Conservation (phyloP, 2,113 vertebrate genomes). For the Diadophis punctatus region DNA sequence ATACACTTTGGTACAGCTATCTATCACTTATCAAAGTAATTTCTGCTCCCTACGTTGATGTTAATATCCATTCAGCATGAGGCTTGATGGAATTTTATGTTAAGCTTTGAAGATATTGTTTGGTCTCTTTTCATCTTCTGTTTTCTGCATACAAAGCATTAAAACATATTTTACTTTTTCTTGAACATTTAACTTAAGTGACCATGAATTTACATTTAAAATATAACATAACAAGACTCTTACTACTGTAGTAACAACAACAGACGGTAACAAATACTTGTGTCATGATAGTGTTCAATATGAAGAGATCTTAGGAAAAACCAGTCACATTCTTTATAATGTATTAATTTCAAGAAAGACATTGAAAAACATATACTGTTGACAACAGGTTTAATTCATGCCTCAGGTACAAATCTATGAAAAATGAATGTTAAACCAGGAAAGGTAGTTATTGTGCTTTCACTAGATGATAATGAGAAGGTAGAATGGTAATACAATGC, state of each 20-base stretch:
- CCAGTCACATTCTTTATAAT: constrained; percentile 7
- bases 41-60: constrained; percentile 21
- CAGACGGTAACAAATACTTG: background rate
- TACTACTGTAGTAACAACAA: background rate
- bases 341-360: constrained; percentile 22
- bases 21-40: constrained; percentile 20
- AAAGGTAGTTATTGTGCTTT: constrained; percentile 31
- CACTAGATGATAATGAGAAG: background rate
- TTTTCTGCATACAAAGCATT: constrained; percentile 12
- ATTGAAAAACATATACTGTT: constrained; percentile 16
- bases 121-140: constrained; percentile 5
- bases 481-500: constrained; percentile 22
- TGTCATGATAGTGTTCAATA: background rate
- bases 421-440: constrained; percentile 18
- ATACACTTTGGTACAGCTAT: constrained; percentile 3
- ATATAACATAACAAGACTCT: background rate
- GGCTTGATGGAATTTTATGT: background rate
- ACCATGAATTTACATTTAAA: constrained; percentile 15
- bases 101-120: background rate
- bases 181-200: background rate
- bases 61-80: background rate
- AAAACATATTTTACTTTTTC: background rate
- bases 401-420: background rate
- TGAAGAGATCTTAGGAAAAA: constrained; percentile 3
- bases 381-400: constrained; percentile 18